Conservation (phyloP, 92 coral and sea anemone genomes). For the Zoanthus gigantus region DNA sequence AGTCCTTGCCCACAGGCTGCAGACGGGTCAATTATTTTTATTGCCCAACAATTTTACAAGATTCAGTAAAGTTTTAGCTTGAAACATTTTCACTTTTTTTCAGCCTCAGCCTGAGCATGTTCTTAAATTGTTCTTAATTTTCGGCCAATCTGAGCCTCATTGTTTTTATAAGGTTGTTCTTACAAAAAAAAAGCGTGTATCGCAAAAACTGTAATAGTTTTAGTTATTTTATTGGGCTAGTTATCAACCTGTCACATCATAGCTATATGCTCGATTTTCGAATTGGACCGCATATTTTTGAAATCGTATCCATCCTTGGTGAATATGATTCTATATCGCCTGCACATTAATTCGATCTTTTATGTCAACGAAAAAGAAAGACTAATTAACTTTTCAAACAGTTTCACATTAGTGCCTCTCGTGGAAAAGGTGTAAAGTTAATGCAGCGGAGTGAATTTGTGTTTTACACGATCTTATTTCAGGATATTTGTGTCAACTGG, state of each 20-base stretch:
- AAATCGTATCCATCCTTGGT: background rate
- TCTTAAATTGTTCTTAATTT: too few relatives aligned
- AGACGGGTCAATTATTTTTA: background rate
- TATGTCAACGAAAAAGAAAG: slow-evolving; percentile 31
- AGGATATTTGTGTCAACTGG: slow-evolving; percentile 31
- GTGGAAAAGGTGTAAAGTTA: background rate
- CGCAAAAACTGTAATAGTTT: background rate
- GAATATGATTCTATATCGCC: background rate
- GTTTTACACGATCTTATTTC: slow-evolving; percentile 26
- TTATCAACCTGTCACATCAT: slow-evolving; percentile 7
- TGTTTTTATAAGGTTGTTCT: too few relatives aligned
- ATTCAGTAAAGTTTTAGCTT: too few relatives aligned
- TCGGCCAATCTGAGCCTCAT: too few relatives aligned
- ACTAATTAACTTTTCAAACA: slow-evolving; percentile 1
- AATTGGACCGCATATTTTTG: background rate
- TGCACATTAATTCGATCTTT: background rate
- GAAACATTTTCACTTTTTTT: too few relatives aligned
- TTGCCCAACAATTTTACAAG: too few relatives aligned
- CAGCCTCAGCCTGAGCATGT: too few relatives aligned
- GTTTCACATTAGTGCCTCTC: slow-evolving; percentile 6
- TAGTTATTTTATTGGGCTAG: background rate
- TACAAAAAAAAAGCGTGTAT: background rate
- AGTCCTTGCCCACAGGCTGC: background rate
- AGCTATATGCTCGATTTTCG: background rate
- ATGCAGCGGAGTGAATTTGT: slow-evolving; percentile 13